phyloP scores from a whole-genome alignment of 2,113 vertebrate species.

The Myocastor coypus region DNA sequence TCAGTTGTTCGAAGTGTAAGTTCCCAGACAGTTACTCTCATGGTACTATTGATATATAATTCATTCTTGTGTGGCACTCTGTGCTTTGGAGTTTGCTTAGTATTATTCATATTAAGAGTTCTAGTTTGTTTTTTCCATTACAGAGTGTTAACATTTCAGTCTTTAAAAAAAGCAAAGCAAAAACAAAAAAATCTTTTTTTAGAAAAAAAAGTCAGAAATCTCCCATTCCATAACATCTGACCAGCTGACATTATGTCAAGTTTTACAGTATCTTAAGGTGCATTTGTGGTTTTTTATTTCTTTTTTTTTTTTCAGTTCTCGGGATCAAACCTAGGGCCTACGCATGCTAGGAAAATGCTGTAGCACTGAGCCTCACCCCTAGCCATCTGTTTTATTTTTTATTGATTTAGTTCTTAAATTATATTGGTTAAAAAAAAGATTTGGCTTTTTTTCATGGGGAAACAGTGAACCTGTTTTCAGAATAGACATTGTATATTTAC shows the following conservation, averaged over 20 bases:
- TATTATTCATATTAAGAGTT: neutral
- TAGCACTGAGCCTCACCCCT: neutral
- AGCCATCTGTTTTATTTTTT: conserved; percentile 38
- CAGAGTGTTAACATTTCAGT: conserved; percentile 68
- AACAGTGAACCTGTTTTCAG: conserved; percentile 34
- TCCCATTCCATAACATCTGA: conserved; percentile 68
- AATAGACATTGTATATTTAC: conserved; percentile 25
- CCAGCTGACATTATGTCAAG: conserved; percentile 58
- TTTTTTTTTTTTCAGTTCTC: conserved; percentile 60
- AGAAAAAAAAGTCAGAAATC: conserved; percentile 1
- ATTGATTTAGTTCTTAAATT: conserved; percentile 80
- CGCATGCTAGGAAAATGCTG: neutral
- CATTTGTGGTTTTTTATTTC: conserved; percentile 45
- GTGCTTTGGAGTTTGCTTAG: conserved; percentile 52
- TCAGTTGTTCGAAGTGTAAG: neutral
- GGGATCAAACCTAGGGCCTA: conserved; percentile 11
- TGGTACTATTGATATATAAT: neutral
- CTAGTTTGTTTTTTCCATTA: conserved; percentile 53
- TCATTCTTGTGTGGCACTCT: conserved; percentile 27
- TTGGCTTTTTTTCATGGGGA: conserved; percentile 54
- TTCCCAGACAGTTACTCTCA: conserved; percentile 26
- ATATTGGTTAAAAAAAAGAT: conserved; percentile 63
- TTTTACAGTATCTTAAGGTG: conserved; percentile 77
- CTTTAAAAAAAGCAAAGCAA: no score
- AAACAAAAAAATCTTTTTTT: no score